A percentile compares a stretch with the other conserved stretches of the same genome.
phyloP scores from a whole-genome alignment of 2,797 vertebrate species.

The Phataginus tetradactyla region DNA sequence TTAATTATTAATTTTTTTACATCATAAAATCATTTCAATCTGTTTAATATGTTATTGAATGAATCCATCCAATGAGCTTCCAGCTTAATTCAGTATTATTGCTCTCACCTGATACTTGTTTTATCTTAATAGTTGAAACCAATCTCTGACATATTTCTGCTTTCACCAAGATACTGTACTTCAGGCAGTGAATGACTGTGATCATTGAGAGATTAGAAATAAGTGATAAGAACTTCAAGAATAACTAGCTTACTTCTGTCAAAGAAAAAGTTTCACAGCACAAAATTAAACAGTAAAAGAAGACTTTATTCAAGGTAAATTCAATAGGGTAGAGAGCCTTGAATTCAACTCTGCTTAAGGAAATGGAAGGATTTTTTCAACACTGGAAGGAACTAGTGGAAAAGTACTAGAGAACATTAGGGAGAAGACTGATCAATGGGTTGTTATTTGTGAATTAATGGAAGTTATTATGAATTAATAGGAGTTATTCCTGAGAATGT shows the following conservation, averaged over 20 bases:
- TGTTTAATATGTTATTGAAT: not conserved
- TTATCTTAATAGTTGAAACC: conserved; percentile 47
- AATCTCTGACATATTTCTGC: not conserved
- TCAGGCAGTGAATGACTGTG: not conserved
- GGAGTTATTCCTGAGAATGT: not conserved
- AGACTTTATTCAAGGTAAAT: not conserved
- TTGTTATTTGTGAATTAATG: not conserved
- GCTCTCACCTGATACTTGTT: not conserved
- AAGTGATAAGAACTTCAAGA: not conserved
- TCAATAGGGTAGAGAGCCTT: not conserved
- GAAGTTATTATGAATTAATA: not conserved
- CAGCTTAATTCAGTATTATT: not conserved
- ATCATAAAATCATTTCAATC: too few species aligned
- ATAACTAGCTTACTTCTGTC: not conserved
- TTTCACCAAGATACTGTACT: not conserved
- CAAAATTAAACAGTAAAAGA: not conserved
- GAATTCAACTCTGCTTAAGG: not conserved
- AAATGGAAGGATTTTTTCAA: not conserved
- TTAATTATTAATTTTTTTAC: not conserved
- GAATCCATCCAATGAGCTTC: not conserved
- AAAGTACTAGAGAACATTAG: not conserved
- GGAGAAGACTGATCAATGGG: not conserved
- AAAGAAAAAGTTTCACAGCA: not conserved
- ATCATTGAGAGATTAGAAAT: not conserved
- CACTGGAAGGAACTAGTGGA: not conserved